Percentiles rank a stretch among this genome's conserved stretches.
Evolutionary conservation across 1,140 invertebrate species (phyloP).

Genomic region (Pogonognathellus flavescens): DNA sequence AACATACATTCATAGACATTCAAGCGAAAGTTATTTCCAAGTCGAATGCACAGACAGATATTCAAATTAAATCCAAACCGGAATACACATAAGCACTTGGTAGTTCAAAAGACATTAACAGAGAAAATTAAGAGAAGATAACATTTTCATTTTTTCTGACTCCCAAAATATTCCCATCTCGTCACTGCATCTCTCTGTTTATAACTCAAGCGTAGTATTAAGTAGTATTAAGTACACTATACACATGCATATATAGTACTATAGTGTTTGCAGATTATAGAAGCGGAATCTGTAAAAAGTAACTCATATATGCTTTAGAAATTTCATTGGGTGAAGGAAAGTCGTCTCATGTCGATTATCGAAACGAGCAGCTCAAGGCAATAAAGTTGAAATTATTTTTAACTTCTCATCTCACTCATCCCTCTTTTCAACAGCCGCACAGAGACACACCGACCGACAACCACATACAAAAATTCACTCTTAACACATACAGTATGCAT

Average conservation of each 20-base stretch:
- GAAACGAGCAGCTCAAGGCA: conserved; percentile 28
- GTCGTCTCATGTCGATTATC: conserved; percentile 20
- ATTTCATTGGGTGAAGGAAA: neutral
- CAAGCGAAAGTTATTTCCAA: conserved; percentile 36
- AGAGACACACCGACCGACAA: neutral
- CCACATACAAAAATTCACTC: neutral
- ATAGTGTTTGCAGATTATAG: too few relatives aligned
- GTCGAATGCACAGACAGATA: neutral
- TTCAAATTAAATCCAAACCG: neutral
- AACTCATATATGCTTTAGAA: neutral
- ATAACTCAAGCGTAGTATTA: neutral
- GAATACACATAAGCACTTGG: neutral
- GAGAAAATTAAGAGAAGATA: neutral
- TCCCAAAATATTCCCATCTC: neutral
- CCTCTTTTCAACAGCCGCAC: neutral
- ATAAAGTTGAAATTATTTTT: conserved; percentile 34
- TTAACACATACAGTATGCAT: neutral
- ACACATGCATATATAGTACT: neutral
- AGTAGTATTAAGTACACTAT: neutral
- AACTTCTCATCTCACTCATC: conserved; percentile 4
- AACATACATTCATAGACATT: neutral
- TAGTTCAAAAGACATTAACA: neutral
- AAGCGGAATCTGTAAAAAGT: neutral
- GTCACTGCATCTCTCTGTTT: neutral
- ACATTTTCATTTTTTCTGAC: neutral